Conservation (phyloP, 92 coral and sea anemone genomes). For the Heteractis magnifica region DNA sequence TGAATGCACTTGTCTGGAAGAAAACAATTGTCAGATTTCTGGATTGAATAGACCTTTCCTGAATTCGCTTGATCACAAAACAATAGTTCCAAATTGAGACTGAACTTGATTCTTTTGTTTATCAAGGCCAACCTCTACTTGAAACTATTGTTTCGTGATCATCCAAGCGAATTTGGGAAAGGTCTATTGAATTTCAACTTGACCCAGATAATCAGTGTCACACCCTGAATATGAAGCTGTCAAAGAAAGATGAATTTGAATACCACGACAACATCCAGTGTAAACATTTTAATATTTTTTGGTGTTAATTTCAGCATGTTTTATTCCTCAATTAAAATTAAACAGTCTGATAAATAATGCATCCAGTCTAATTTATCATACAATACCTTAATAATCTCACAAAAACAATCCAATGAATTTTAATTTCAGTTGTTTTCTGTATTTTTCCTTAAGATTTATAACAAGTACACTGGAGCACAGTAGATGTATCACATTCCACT, state of each 20-base stretch:
- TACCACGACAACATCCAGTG: neutral
- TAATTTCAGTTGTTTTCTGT: neutral
- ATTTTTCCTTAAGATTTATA: neutral
- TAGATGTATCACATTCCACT: neutral
- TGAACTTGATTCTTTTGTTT: too few relatives aligned
- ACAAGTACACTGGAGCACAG: neutral
- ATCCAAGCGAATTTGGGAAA: too few relatives aligned
- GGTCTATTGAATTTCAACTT: too few relatives aligned
- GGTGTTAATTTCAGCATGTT: constrained; percentile 25
- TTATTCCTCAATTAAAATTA: constrained; percentile 25
- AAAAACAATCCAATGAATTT: neutral
- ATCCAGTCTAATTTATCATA: constrained; percentile 18
- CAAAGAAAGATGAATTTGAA: neutral
- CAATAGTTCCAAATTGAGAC: too few relatives aligned
- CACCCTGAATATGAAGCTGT: too few relatives aligned
- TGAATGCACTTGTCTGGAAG: too few relatives aligned
- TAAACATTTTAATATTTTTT: constrained; percentile 27
- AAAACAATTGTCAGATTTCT: too few relatives aligned
- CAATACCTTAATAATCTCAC: neutral
- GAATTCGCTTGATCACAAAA: too few relatives aligned
- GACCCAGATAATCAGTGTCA: too few relatives aligned
- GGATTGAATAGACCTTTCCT: too few relatives aligned
- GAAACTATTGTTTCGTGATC: too few relatives aligned
- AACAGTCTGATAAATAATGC: constrained; percentile 40
- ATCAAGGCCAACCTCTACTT: too few relatives aligned